Base-by-base conservation (phyloP, 2,113 vertebrate species). In the Petroica traversi region DNA sequence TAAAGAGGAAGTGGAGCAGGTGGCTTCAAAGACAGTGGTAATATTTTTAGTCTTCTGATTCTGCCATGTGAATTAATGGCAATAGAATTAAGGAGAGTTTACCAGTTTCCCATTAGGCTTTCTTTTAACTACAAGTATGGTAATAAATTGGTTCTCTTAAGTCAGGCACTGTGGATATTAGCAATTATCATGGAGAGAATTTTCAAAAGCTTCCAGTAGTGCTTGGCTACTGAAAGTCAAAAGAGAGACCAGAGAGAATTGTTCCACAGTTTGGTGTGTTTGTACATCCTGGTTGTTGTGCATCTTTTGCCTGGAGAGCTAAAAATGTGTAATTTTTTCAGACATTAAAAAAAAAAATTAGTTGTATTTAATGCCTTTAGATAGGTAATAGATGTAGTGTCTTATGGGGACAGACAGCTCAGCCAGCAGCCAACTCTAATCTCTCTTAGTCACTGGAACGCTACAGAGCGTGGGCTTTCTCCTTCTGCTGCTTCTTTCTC, bases 391-490 rank as follows among this genome's bases (percentile, higher is more conserved):
- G 36, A 68, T 85, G 46, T 41, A 69, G 18, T 14, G 13, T 94
- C 22, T 88, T 66, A 36, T 2, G 14, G 41, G 84, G 88, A 85
- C 77, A 93, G 93, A 57, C 62, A 89, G 40, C 89, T 92, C 63
- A 92, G 54, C 81, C 66, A 91, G 77, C 89, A 82, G 81, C 77
- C 81, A 55, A 62, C 75, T 29, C 74, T 69, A 49, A n/a, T 89
- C 64, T 85, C 28, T 95, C n/a, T 82, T 92, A 85, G 85, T 94
- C 78, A 34, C 74, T 92, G 81, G 87, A 89, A 68, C 2, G 6
- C 41, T 81, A 66, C 52, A 23, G 80, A 72, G 46, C 66, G 96
- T 96, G 87, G 87, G 95, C 71, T 91, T 94, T 94, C 36, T 91
- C 80, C 89, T 96, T 1, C 84, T 95, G 92, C 80, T 89, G 83